phyloP scores from a whole-genome alignment of 2,888 invertebrate genomes.

The Diaperis boleti region DNA sequence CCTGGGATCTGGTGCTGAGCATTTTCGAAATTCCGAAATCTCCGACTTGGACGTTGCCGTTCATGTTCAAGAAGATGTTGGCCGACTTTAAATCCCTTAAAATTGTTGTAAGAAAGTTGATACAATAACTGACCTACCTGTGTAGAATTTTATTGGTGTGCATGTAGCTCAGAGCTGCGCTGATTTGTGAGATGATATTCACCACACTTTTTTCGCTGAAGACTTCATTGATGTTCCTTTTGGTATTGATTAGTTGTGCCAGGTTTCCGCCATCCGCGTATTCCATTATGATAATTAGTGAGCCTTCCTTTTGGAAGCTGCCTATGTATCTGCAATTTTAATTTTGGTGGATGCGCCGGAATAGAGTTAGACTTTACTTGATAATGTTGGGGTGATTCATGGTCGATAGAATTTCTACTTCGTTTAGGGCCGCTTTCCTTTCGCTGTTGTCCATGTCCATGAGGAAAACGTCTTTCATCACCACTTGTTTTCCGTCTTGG shows the following conservation, averaged over 20 bases:
- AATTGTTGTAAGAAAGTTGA: not conserved
- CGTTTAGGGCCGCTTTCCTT: conserved; percentile 76
- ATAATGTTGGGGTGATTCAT: conserved; percentile 82
- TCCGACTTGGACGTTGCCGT: conserved; percentile 77
- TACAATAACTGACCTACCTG: conserved; percentile 59
- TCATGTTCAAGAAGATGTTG: conserved; percentile 78
- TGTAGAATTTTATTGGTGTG: conserved; percentile 76
- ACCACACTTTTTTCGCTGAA: conserved; percentile 75
- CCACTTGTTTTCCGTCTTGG: conserved; percentile 73
- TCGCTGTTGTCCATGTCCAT: conserved; percentile 76
- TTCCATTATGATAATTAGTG: conserved; percentile 82
- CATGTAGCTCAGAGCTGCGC: conserved; percentile 77
- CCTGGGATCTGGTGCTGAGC: conserved; percentile 75
- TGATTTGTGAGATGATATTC: conserved; percentile 75
- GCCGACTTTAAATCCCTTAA: conserved; percentile 79
- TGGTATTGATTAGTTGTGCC: conserved; percentile 72
- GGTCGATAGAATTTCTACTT: conserved; percentile 77
- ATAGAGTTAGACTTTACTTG: conserved; percentile 58
- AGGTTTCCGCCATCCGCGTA: conserved; percentile 82
- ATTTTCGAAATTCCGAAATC: conserved; percentile 84
- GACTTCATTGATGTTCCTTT: conserved; percentile 62
- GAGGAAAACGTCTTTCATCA: conserved; percentile 81
- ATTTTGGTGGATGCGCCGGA: conserved; percentile 27
- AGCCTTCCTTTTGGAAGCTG: conserved; percentile 79
- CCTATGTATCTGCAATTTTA: conserved; percentile 74